These are phyloP conservation scores for Notarius lentiginosus DNA, from an alignment of 2,113 vertebrate genomes.

Conservation along the genomic window DNA sequence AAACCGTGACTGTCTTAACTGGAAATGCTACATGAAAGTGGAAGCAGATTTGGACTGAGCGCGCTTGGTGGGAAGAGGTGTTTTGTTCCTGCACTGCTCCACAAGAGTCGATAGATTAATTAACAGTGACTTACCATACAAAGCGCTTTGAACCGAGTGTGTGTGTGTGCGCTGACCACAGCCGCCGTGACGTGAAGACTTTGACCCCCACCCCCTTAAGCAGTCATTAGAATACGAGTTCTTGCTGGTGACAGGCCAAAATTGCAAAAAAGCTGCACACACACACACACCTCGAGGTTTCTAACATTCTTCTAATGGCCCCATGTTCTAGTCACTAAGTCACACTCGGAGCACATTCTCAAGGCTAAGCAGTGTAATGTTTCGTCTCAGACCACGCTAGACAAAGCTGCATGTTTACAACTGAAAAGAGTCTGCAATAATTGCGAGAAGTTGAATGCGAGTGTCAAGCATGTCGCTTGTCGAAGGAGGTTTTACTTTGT, in stretches of 20 bases:
- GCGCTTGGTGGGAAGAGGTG: slow-evolving; percentile 35
- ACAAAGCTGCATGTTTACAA: slow-evolving; percentile 9
- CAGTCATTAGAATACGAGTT: slow-evolving; percentile 64
- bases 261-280: slow-evolving; percentile 20
- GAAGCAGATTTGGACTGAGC: slow-evolving; percentile 46
- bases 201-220: slow-evolving; percentile 66
- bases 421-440: not conserved
- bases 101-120: slow-evolving; percentile 73
- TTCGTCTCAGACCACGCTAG: slow-evolving; percentile 25
- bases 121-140: slow-evolving; percentile 77
- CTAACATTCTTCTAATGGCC: slow-evolving; percentile 40
- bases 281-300: slow-evolving; percentile 19
- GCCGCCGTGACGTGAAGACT: slow-evolving; percentile 69
- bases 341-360: slow-evolving; percentile 29
- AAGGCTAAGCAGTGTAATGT: slow-evolving; percentile 31
- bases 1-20: not conserved
- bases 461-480: slow-evolving; percentile 7
- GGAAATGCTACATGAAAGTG: slow-evolving; percentile 37
- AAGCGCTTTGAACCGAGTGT: slow-evolving; percentile 69
- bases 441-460: not conserved
- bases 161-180: slow-evolving; percentile 61
- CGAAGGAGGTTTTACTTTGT: too few species aligned
- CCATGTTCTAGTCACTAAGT: slow-evolving; percentile 24
- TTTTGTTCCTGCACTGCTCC: slow-evolving; percentile 56
- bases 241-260: slow-evolving; percentile 61